A percentile compares a stretch with the other conserved stretches of the same genome.
These are phyloP conservation scores for Oncorhynchus nerka DNA, from an alignment of 2,113 vertebrate species.

Conservation along the genomic window DNA sequence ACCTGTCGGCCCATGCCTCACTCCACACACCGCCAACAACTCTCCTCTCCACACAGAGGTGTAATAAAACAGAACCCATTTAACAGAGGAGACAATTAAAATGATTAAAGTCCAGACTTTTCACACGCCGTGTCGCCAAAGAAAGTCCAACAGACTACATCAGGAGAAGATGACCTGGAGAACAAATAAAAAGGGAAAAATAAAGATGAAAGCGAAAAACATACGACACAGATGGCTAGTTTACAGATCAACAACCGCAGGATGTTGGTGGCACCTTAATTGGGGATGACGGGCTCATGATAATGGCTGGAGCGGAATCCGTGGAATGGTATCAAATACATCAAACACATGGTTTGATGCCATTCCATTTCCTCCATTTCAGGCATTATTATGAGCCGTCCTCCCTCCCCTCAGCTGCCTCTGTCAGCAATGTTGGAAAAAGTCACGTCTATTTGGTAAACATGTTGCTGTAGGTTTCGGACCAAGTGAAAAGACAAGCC, in stretches of 20 bases:
- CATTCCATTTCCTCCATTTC: too few species aligned
- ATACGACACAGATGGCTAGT: background rate
- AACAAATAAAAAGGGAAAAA: background rate
- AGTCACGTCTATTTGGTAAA: conserved; percentile 51
- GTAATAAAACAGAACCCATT: conserved; percentile 55
- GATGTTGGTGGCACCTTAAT: too few species aligned
- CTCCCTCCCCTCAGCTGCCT: conserved; percentile 48
- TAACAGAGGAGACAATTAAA: conserved; percentile 50
- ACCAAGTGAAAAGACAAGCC: conserved; percentile 57
- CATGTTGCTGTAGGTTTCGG: conserved; percentile 56
- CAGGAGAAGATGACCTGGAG: too few species aligned
- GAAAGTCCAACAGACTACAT: conserved; percentile 26
- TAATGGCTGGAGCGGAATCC: too few species aligned
- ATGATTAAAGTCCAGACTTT: conserved; percentile 57
- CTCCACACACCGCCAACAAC: background rate
- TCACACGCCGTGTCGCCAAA: conserved; percentile 19
- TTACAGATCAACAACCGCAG: conserved; percentile 9
- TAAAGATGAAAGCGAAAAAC: background rate
- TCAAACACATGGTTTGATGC: too few species aligned
- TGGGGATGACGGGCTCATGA: too few species aligned
- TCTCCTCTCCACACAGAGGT: conserved; percentile 11
- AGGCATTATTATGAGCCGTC: background rate
- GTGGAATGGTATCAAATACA: too few species aligned
- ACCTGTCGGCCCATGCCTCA: background rate
- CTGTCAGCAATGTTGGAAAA: conserved; percentile 56